Evolutionary conservation across 2,888 invertebrate genomes (phyloP).

Genomic region (Camptogramma bilineatum): DNA sequence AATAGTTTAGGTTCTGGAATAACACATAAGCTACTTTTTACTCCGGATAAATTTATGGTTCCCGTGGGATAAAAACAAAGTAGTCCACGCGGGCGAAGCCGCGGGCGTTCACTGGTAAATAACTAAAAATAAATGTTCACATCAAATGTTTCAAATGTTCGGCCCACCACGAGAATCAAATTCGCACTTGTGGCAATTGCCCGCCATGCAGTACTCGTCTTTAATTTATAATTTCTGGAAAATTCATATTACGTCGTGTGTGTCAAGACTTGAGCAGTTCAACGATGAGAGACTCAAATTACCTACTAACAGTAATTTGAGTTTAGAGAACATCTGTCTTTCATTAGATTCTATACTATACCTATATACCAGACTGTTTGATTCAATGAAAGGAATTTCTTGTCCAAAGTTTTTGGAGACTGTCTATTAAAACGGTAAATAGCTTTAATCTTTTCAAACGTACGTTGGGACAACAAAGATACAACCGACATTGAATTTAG

Average conservation of each 20-base stretch:
- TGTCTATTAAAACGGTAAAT: slow-evolving; percentile 59
- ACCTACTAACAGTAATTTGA: not conserved
- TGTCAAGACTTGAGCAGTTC: not conserved
- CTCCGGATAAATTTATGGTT: no score
- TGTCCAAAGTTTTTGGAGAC: slow-evolving; percentile 59
- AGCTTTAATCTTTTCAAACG: slow-evolving; percentile 62
- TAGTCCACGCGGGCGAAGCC: no score
- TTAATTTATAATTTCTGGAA: not conserved
- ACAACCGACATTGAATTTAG: slow-evolving; percentile 51
- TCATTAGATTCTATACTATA: no score
- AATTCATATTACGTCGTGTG: not conserved
- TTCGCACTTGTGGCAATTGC: no score
- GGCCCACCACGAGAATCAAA: no score
- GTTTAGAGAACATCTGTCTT: not conserved
- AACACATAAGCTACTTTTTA: no score
- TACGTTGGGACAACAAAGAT: slow-evolving; percentile 51
- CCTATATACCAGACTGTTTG: slow-evolving; percentile 26
- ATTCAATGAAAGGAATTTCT: slow-evolving; percentile 55
- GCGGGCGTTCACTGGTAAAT: no score
- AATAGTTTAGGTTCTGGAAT: no score
- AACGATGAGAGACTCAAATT: not conserved
- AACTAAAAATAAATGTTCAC: no score
- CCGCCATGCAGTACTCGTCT: not conserved
- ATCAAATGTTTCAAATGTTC: no score
- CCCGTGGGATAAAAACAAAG: no score